Base-by-base conservation (phyloP, 30 jellyfish, hydroid and myxozoan genomes). In the Mastigias papua region DNA sequence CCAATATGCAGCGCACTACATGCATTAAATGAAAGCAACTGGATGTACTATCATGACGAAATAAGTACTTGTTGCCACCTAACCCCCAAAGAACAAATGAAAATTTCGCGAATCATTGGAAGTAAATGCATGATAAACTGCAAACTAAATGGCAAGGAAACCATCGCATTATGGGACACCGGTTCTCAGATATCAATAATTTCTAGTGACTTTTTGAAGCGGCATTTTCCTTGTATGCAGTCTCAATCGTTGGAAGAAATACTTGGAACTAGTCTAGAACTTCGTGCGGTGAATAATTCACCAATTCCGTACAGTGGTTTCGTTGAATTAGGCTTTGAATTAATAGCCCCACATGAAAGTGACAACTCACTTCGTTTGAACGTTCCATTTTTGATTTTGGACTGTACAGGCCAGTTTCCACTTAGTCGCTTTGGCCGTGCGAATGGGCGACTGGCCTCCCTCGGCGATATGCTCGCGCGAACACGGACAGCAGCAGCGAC, bases 321-420 rank as follows among this genome's bases (percentile, higher is more conserved):
- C 64, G 81, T 65, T 31, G 94, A 72, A 35, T 74, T 73, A 31
- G 73, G 29, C 9, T 86, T 86, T 64, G 34, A 58, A 48, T 58
- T 86, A 49, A 78, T 33, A 28, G 62, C 63, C 42, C 61, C 61
- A 20, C 34, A 37, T 34, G 89, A 60, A 65, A 77, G 64, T 30
- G 64, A 63, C 61, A 51, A 23, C 25, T 1, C 67, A 51, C 17
- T 51, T 51, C 63, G 48, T 32, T 16, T 78, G 77, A 63, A 33
- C 25, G 91, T 87, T n/a, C 91, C 91, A 26, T 87, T 87, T 68
- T 68, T 87, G 51, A 86, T 87, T 42, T 73, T 87, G 15, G 69
- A 50, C 21, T 37, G 70, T 60, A 48, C n/a, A n/a, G n/a, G n/a
- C n/a, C n/a, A n/a, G n/a, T n/a, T n/a, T n/a, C n/a, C n/a, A n/a